These are phyloP conservation scores for Hypolimnas misippus DNA, from an alignment of 2,888 invertebrate species.

Conservation along the genomic window DNA sequence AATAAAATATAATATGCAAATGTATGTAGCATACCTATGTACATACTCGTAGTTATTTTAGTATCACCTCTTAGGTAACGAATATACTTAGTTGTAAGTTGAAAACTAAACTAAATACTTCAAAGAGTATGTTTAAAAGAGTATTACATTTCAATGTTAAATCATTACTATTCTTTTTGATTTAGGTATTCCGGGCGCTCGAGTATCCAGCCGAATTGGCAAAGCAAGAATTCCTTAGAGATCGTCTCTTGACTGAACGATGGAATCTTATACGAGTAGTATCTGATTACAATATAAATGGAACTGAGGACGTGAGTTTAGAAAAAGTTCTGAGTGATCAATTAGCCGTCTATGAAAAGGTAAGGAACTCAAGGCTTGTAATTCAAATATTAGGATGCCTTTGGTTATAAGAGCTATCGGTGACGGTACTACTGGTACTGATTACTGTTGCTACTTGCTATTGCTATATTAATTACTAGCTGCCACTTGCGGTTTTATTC, in stretches of 20 bases:
- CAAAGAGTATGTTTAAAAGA: background rate
- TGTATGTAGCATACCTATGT: background rate
- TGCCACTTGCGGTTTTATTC: no score
- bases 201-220: slow-evolving; percentile 91
- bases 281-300: slow-evolving; percentile 82
- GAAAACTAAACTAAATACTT: background rate
- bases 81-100: background rate
- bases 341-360: slow-evolving; percentile 73
- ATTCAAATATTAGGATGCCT: no score
- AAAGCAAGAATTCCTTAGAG: slow-evolving; percentile 85
- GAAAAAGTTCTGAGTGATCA: slow-evolving; percentile 77
- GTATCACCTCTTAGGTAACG: background rate
- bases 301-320: slow-evolving; percentile 81
- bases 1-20: no score
- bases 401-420: no score
- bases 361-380: no score
- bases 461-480: no score
- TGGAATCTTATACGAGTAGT: slow-evolving; percentile 84
- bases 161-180: slow-evolving; percentile 42
- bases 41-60: background rate
- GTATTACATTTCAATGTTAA: no score
- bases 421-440: no score
- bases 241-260: slow-evolving; percentile 84
- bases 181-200: slow-evolving; percentile 90
- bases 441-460: no score